These are phyloP conservation scores for Semibalanus balanoides DNA, from an alignment of 1,140 invertebrate species.

Conservation along the genomic window DNA sequence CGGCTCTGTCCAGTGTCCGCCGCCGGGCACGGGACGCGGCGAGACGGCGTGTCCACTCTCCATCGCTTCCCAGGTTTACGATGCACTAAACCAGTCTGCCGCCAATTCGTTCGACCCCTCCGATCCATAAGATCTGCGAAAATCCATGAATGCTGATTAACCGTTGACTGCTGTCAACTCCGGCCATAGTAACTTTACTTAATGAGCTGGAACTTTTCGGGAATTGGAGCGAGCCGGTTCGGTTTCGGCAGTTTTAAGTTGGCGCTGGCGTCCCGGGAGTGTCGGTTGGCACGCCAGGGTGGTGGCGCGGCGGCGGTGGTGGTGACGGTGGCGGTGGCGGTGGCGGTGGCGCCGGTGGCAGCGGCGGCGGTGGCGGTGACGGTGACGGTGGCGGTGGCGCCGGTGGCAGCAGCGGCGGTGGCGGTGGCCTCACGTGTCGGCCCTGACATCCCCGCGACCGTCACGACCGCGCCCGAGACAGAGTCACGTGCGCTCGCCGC, in stretches of 20 bases:
- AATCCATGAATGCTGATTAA: slow-evolving; percentile 2
- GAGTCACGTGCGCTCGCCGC: background rate
- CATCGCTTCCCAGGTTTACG: background rate
- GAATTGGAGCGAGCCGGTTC: background rate
- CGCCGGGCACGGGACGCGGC: no score
- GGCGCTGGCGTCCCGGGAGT: background rate
- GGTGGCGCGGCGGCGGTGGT: background rate
- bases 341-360: no score
- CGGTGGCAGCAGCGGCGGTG: no score
- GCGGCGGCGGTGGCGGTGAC: no score
- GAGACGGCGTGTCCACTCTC: background rate
- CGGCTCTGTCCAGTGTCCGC: no score
- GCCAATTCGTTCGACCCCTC: background rate
- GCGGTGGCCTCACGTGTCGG: background rate
- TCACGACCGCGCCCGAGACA: background rate
- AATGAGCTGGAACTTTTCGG: background rate
- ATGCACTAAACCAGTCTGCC: background rate
- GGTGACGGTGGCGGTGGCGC: no score
- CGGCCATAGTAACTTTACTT: background rate
- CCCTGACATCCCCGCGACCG: background rate
- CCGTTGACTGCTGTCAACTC: background rate
- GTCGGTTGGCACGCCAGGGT: background rate
- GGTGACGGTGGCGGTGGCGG: no score
- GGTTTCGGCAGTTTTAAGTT: background rate
- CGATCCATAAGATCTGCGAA: background rate